phyloP scores from a whole-genome alignment of 92 coral and sea anemone species.

The Plumapathes pennacea region DNA sequence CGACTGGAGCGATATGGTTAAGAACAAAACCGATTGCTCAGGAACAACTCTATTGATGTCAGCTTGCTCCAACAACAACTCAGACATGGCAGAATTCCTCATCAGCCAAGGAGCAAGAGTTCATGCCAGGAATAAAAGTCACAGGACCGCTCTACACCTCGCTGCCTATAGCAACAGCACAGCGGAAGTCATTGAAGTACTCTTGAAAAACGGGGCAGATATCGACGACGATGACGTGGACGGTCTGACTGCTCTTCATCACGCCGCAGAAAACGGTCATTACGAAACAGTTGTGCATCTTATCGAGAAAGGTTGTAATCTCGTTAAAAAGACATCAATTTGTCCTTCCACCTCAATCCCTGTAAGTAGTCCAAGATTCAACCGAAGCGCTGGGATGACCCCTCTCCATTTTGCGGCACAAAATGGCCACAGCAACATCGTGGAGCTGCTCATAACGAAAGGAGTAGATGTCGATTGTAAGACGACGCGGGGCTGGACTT shows the following conservation, averaged over 20 bases:
- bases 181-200: constrained; percentile 3
- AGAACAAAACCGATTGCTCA: neutral
- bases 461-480: neutral
- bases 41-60: constrained; percentile 7
- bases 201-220: neutral
- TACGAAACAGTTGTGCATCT: neutral
- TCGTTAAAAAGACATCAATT: neutral
- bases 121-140: constrained; percentile 2
- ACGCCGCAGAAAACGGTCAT: constrained; percentile 2
- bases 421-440: neutral
- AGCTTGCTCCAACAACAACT: neutral
- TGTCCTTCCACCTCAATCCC: too few species aligned
- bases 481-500: neutral
- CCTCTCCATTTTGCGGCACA: constrained; percentile 7
- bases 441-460: neutral
- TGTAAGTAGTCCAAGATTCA: neutral
- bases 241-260: constrained; percentile 8
- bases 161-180: neutral
- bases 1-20: neutral
- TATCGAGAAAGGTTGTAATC: constrained; percentile 1
- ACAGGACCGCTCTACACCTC: constrained; percentile 2
- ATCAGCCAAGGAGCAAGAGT: neutral
- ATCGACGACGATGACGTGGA: constrained; percentile 3
- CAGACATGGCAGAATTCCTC: constrained; percentile 3
- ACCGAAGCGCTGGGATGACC: neutral